Evolutionary conservation across 1,140 invertebrate genomes (phyloP), one percentile per base, ranked within the genome.

Genomic region (Ceratosolen solmsi): DNA sequence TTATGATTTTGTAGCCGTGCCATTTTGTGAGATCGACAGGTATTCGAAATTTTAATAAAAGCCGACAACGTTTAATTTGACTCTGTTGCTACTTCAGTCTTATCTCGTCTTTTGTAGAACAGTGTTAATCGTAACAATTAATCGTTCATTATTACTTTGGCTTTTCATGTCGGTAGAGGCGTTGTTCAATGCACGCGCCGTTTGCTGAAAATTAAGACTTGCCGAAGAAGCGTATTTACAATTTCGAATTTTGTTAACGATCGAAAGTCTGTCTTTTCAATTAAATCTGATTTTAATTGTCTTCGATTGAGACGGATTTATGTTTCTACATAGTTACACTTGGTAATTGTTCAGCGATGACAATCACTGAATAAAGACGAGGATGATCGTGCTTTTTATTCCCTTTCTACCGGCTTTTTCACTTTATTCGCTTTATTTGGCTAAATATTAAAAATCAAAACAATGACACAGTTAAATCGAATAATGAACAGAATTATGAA

Each of bases 331-430:
- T 9, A 71, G 65, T 70, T 56, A 56, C 49, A n/a, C n/a, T 56
- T 3, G 49, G 30, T 79, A 30, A 58, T 79, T 58, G n/a, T 25
- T n/a, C 17, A 7, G 51, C 51, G 51, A 46, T 65, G n/a, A 33
- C 33, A n/a, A 79, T 25, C 20, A 17, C 30, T 70, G 13, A 77
- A 46, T 51, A 77, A 8, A 58, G 33, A 27, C 46, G n/a, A 51
- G 11, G 63, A 78, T 78, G 49, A 78, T 78, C 70, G 27, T 79
- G 36, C 77, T 79, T 79, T 58, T 17, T 71, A 22, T 11, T 71
- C 77, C 65, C 51, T 79, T 71, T 71, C 65, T 58, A 36, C 51
- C n/a, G n/a, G 0, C 27, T 20, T 49, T 72, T 51, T 25, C 41
- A 17, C 20, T 4, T 30, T 4, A 0, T 17, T 1, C 7, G 8